phyloP scores from a whole-genome alignment of 2,888 invertebrate genomes.

The Hirtodrosophila duncani region DNA sequence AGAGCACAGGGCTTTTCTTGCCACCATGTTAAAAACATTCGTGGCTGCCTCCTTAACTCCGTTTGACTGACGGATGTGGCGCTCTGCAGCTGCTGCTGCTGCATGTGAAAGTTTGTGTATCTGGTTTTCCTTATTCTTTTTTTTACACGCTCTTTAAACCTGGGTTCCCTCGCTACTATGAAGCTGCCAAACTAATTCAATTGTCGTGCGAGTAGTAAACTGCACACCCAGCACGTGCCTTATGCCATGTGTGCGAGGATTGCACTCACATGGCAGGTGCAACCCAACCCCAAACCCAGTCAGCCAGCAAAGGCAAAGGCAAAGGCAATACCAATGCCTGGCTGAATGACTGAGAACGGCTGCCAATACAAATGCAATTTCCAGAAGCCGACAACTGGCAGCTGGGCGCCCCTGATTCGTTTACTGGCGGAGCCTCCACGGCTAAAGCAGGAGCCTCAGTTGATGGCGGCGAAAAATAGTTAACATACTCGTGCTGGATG shows the following conservation, averaged over 20 bases:
- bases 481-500: background rate
- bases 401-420: slow-evolving; percentile 69
- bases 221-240: slow-evolving; percentile 12
- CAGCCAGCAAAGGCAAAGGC: slow-evolving; percentile 49
- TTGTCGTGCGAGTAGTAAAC: slow-evolving; percentile 57
- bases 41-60: no score
- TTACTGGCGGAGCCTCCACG: slow-evolving; percentile 32
- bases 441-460: background rate
- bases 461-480: background rate
- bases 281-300: slow-evolving; percentile 36
- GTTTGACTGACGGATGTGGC: no score
- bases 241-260: background rate
- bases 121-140: no score
- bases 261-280: slow-evolving; percentile 22
- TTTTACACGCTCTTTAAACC: no score
- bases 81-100: no score
- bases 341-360: slow-evolving; percentile 27
- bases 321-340: background rate
- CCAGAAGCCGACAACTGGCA: slow-evolving; percentile 60
- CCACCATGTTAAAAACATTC: no score
- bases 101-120: slow-evolving; percentile 15
- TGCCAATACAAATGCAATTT: slow-evolving; percentile 71
- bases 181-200: slow-evolving; percentile 70
- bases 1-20: no score
- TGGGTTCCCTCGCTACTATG: no score